Base-by-base conservation (phyloP, 2,888 invertebrate species). In the Trachelus tabidus region DNA sequence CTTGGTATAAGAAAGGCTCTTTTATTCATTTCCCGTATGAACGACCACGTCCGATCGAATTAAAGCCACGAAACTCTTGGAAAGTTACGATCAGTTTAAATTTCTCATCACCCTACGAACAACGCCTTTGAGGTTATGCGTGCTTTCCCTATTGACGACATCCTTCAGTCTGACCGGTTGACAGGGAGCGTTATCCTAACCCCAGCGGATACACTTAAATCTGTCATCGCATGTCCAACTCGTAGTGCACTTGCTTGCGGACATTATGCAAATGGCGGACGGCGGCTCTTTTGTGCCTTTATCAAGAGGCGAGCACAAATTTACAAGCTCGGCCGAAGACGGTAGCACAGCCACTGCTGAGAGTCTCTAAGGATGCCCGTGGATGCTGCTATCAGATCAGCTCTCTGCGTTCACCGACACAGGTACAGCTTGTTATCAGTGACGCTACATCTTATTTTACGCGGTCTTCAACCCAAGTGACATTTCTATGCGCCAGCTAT, bases 371-470 rank as follows among this genome's bases (percentile, higher is more conserved):
- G 74, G 74, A 31, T 74, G 34, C 34, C 37, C 74, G 68, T 34
- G 71, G 31, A 34, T 12, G 31, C 33, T 34, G 84, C 83, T 87
- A 87, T 87, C 87, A 87, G 87, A 87, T 87, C 86, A 82, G 75
- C 79, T 76, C 82, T 73, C 73, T 73, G 75, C 71, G 79, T 80
- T 81, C 80, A 77, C 75, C 76, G 80, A 75, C 78, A 75, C 73
- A 75, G 73, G 76, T 74, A 79, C 77, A 33, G 40, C 23, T 33
- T 76, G 89, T 91, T 91, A 91, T 91, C 91, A 91, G 90, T 87
- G 88, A 88, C 87, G 90, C 88, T 90, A 90, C 90, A 91, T 91
- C 91, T 91, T 91, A 91, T 90, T 91, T 91, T 91, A 90, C 91
- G 89, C 89, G 87, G 85, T 87, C 89, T 88, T 91, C 90, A 87